Base-by-base conservation (phyloP, 2,888 invertebrate species). In the Xylota sylvarum region DNA sequence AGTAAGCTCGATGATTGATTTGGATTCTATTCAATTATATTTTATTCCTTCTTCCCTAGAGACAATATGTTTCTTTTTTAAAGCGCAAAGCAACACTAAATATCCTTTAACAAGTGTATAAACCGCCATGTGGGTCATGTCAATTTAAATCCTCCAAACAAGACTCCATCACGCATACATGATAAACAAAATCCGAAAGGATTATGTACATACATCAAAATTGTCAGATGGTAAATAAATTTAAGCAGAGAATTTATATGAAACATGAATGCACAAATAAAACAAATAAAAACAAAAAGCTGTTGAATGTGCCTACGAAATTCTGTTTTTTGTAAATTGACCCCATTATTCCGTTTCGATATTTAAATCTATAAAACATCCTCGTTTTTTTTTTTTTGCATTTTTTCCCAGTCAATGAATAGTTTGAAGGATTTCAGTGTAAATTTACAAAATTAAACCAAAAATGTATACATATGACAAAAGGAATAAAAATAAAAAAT, bases 401-500 rank as follows among this genome's bases (percentile, higher is more conserved):
- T 55, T 14, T 30, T 55, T 27, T 52, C 23, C 55, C 30, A 6
- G 10, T 3, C 30, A 55, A 7, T 37, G 19, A 58, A 58, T 10
- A 32, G 5, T 35, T 58, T n/a, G 17, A 58, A 58, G 35, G 19
- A 17, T 37, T 23, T 37, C 56, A 35, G 35, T 56, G 56, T n/a
- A 56, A 60, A 40, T 37, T 5, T 19, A 9, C 30, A 32, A 17
- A n/a, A 40, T 40, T n/a, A n/a, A 40, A 3, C 23, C 23, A 23
- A 9, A 10, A 14, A 32, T 6, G 27, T 19, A 58, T 2, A 40
- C 7, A n/a, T 40, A 62, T 17, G 9, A 64, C 17, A 32, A 46
- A 4, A 3, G 48, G 52, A 69, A 50, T 4, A 40, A 69, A 43
- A 58, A 37, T 27, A 19, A n/a, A 35, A 64, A 48, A 37, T 43